These are phyloP conservation scores for Archocentrus centrarchus DNA, from an alignment of 2,113 vertebrate genomes.

Conservation along the genomic window DNA sequence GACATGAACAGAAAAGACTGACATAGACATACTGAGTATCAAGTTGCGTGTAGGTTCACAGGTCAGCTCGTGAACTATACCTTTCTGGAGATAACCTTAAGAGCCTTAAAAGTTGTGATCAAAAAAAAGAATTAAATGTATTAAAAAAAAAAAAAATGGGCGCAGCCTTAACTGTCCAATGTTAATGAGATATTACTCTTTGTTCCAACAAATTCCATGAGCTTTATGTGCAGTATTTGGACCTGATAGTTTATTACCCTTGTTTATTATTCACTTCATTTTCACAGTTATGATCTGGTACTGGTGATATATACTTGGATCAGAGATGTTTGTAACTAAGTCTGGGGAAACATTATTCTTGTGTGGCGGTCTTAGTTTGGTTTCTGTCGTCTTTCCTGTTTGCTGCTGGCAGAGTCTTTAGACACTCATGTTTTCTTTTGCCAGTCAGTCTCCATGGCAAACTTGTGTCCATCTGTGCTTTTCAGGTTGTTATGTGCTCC, in stretches of 20 bases:
- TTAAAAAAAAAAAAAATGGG: background rate
- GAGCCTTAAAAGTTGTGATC: background rate
- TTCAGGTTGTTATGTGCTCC: background rate
- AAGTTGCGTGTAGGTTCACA: background rate
- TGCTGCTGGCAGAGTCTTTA: background rate
- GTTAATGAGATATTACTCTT: background rate
- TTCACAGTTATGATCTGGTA: background rate
- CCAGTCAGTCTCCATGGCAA: background rate
- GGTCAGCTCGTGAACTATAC: background rate
- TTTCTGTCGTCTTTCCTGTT: background rate
- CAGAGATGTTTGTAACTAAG: background rate
- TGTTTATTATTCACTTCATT: background rate
- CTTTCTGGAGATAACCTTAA: background rate
- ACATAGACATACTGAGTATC: background rate
- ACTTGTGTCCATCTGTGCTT: slow-evolving; percentile 10
- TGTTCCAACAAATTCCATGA: background rate
- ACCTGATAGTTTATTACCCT: background rate
- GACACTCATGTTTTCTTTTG: background rate
- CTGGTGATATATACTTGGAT: background rate
- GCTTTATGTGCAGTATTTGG: background rate
- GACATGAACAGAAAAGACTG: background rate
- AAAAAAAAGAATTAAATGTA: background rate
- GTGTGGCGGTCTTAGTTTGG: background rate
- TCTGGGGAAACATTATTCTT: background rate
- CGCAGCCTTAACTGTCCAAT: background rate